Conservation (phyloP, 1,140 invertebrate genomes). For the Diorhabda elongata region DNA sequence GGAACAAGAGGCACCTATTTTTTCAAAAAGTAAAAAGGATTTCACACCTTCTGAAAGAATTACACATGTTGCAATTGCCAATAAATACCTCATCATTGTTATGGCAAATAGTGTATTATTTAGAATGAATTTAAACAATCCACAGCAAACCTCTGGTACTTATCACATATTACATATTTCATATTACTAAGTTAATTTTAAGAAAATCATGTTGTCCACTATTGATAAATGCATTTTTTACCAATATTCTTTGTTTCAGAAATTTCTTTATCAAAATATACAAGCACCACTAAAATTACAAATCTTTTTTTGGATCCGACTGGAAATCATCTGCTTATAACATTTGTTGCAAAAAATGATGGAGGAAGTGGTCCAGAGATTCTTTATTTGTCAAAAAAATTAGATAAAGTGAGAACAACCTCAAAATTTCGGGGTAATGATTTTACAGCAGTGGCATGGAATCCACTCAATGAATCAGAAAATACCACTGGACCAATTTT, state of each 20-base stretch:
- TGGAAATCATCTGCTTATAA: slow-evolving; percentile 78
- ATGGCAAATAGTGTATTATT: slow-evolving; percentile 80
- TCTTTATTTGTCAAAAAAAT: slow-evolving; percentile 66
- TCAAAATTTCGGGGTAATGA: slow-evolving; percentile 70
- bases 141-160: slow-evolving; percentile 72
- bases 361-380: slow-evolving; percentile 65
- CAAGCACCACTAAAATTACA: slow-evolving; percentile 58
- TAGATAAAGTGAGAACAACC: slow-evolving; percentile 50
- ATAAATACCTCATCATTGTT: slow-evolving; percentile 76
- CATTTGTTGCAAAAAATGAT: slow-evolving; percentile 62
- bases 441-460: slow-evolving; percentile 90
- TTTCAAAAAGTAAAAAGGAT: slow-evolving; percentile 73
- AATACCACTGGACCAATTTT: slow-evolving; percentile 74
- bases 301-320: slow-evolving; percentile 82
- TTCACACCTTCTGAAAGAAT: slow-evolving; percentile 72
- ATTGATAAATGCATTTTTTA: not conserved
- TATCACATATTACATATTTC: not conserved
- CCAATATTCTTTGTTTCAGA: slow-evolving; percentile 46
- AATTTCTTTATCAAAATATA: slow-evolving; percentile 58
- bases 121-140: slow-evolving; percentile 75
- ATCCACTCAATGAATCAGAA: slow-evolving; percentile 69
- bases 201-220: not conserved
- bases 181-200: not conserved
- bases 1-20: slow-evolving; percentile 70
- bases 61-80: slow-evolving; percentile 74